Base-by-base conservation (phyloP, 2,113 vertebrate species). In the Mesitornis unicolor region DNA sequence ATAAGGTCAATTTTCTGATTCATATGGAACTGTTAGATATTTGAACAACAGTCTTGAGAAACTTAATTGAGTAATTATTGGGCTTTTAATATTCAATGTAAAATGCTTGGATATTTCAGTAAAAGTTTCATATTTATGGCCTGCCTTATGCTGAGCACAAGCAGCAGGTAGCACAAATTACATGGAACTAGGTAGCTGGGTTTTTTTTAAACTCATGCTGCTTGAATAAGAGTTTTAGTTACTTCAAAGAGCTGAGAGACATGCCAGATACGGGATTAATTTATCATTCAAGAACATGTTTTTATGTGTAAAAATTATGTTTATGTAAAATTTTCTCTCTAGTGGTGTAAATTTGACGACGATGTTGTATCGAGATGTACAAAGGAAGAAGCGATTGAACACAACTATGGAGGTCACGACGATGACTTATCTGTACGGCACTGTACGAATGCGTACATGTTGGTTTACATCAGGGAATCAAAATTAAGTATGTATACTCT, bases 321-420 rank as follows among this genome's bases (percentile, higher is more conserved):
- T 60, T 13, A 6, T 57, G 0, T 69, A 6, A 25, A 7, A 4
- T 78, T 80, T 56, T 65, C 65, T 70, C 59, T 43, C 36, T 83
- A 99, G 99, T 99, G 99, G 99, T 99, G 99, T 93, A 99, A 99
- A 86, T 99, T 99, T 65, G 99, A 99, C 6, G 99, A 99, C 0
- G 99, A 99, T 5, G 99, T 99, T 5, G 99, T 99, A 76, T 99
- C 99, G 2, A 98, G 99, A 84, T 99, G 99, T 97, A 99, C 99
- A 33, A 99, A 99, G 95, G 99, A 99, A 95, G 99, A 99, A 94
- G 99, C 99, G 22, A 99, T 99, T 25, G 99, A 99, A 61, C 99
- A 99, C 98, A 99, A 99, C 97, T 99, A 99, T 1, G 99, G 99
- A 2, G 99, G 99, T 16, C 99, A 99, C 2, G 99, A 99, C 1